A percentile compares a stretch with the other conserved stretches of the same genome.
Evolutionary conservation across 2,113 vertebrate genomes (phyloP).

Genomic region (Ochotona curzoniae): DNA sequence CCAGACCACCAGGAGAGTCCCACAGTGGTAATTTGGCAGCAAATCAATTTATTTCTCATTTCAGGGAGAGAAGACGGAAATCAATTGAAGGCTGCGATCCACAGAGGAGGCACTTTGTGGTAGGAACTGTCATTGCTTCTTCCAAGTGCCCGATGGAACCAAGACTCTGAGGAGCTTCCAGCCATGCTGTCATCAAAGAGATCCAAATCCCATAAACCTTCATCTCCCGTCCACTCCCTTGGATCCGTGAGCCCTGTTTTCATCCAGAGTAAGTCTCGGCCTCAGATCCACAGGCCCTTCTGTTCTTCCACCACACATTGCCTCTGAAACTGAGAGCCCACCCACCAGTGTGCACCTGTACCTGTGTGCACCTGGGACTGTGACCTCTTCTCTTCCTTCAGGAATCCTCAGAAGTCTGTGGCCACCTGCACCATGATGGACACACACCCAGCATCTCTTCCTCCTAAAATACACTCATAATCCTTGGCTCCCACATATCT

Average conservation of each 20-base stretch:
- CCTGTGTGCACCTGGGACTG: neutral
- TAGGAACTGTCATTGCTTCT: neutral
- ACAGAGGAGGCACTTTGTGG: neutral
- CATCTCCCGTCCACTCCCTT: neutral
- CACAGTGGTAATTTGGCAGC: accelerated
- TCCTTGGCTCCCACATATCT: neutral
- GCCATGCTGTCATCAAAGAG: neutral
- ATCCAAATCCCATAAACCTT: neutral
- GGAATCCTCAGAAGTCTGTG: neutral
- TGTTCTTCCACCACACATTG: neutral
- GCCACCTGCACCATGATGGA: neutral
- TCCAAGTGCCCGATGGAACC: neutral
- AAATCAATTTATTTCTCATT: neutral
- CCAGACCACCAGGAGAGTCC: neutral
- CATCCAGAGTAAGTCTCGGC: neutral
- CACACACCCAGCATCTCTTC: neutral
- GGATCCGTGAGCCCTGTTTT: neutral
- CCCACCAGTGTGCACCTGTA: neutral
- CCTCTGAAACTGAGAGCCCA: neutral
- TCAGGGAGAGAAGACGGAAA: neutral
- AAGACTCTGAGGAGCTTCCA: neutral
- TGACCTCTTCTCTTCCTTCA: neutral
- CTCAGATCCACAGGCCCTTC: neutral
- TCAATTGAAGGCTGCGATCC: accelerated
- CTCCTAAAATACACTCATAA: neutral